phyloP scores from a whole-genome alignment of 2,888 invertebrate genomes.

The Oxystoma pomonae region DNA sequence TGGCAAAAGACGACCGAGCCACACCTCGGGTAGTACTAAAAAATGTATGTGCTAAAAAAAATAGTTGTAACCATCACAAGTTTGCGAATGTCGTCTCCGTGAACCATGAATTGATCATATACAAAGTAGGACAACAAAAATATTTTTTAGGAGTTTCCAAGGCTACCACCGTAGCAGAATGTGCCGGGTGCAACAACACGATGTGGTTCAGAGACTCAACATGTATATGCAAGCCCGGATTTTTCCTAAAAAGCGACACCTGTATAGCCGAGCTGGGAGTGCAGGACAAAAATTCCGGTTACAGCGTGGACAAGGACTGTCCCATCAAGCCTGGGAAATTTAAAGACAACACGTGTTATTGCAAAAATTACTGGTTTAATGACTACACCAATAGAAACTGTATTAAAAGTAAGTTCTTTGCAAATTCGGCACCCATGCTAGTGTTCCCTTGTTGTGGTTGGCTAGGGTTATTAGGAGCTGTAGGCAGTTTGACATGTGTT shows the following conservation, averaged over 20 bases:
- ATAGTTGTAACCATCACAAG: no score
- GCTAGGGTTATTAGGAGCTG: no score
- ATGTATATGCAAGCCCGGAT: slow-evolving; percentile 30
- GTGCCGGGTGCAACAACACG: slow-evolving; percentile 11
- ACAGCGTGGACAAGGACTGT: slow-evolving; percentile 25
- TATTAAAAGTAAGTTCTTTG: slow-evolving; percentile 33
- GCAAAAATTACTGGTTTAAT: slow-evolving; percentile 33
- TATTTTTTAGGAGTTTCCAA: neutral
- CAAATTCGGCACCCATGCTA: no score
- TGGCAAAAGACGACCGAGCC: no score
- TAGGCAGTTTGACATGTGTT: no score
- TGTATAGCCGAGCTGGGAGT: slow-evolving; percentile 33
- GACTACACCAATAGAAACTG: slow-evolving; percentile 31
- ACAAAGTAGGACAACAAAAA: no score
- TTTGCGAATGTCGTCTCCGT: no score
- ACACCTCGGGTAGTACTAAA: no score
- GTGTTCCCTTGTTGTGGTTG: no score
- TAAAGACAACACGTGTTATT: slow-evolving; percentile 29
- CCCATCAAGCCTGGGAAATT: slow-evolving; percentile 30
- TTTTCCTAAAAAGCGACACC: slow-evolving; percentile 24
- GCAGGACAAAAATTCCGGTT: slow-evolving; percentile 12
- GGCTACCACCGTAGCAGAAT: slow-evolving; percentile 9
- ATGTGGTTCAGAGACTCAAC: slow-evolving; percentile 21
- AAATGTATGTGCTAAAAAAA: no score
- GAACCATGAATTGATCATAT: no score